These are phyloP conservation scores for Pyrrhosoma nymphula DNA, from an alignment of 2,888 invertebrate genomes.

Conservation along the genomic window DNA sequence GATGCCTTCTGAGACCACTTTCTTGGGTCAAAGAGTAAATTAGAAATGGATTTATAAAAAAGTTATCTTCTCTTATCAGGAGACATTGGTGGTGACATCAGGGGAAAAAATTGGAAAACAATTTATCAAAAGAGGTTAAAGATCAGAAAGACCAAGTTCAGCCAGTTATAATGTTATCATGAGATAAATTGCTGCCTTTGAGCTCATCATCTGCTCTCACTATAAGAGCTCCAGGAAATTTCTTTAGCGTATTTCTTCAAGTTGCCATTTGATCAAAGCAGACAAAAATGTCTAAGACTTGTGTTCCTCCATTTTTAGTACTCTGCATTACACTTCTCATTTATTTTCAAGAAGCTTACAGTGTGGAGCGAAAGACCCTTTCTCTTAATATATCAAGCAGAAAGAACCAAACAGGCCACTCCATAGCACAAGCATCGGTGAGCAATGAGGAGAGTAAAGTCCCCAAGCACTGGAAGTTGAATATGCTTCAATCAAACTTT, in stretches of 20 bases:
- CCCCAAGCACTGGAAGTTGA: constrained; percentile 21
- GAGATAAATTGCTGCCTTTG: background rate
- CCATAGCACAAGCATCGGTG: background rate
- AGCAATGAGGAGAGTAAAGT: background rate
- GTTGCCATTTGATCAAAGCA: background rate
- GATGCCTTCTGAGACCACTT: too few relatives aligned
- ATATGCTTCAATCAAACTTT: background rate
- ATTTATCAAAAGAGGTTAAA: background rate
- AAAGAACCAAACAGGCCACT: constrained; percentile 49
- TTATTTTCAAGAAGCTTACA: background rate
- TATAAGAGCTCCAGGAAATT: background rate
- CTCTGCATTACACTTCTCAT: background rate
- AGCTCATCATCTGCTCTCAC: background rate
- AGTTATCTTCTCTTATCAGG: background rate
- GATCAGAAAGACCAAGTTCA: background rate
- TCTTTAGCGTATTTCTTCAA: background rate
- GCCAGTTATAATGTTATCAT: background rate
- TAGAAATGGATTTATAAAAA: background rate
- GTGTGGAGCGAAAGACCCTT: background rate
- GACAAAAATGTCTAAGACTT: background rate
- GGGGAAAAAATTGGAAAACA: background rate
- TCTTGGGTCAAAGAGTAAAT: background rate
- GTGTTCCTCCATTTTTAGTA: background rate
- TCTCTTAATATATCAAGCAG: background rate
- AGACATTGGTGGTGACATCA: background rate